These are phyloP conservation scores for Trialeurodes vaporariorum DNA, from an alignment of 1,140 invertebrate species.

Conservation along the genomic window DNA sequence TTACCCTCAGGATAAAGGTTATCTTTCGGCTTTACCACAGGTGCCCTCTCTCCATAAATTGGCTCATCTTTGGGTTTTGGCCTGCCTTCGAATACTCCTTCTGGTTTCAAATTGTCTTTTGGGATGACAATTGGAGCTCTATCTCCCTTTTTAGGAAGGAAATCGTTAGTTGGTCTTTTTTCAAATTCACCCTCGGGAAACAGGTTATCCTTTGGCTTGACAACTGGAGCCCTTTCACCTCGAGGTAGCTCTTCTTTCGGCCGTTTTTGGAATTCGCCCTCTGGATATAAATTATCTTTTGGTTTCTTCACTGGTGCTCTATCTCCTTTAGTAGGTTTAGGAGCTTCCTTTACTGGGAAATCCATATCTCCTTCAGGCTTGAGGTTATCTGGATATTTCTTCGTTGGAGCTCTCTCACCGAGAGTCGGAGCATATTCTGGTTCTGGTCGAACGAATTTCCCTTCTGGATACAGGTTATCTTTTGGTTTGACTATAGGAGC, in stretches of 20 bases:
- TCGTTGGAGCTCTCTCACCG: constrained; percentile 38
- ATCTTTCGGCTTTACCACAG: constrained; percentile 35
- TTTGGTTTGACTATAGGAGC: constrained; percentile 43
- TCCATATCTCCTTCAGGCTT: constrained; percentile 35
- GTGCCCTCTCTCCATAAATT: constrained; percentile 21
- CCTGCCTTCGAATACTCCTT: constrained; percentile 45
- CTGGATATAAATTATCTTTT: constrained; percentile 31
- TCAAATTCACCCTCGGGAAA: constrained; percentile 40
- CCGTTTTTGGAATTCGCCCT: constrained; percentile 37
- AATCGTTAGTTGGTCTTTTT: constrained; percentile 31
- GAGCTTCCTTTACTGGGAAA: constrained; percentile 27
- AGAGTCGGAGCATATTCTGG: constrained; percentile 26
- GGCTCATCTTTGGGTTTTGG: constrained; percentile 31
- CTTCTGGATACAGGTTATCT: constrained; percentile 43
- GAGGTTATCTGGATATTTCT: constrained; percentile 28
- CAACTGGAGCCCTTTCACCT: constrained; percentile 30
- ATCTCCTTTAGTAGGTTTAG: constrained; percentile 24
- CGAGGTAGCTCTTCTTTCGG: constrained; percentile 22
- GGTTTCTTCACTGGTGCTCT: constrained; percentile 32
- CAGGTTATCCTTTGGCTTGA: constrained; percentile 33
- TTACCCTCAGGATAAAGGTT: constrained; percentile 45
- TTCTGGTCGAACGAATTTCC: constrained; percentile 32
- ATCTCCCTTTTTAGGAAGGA: constrained; percentile 37
- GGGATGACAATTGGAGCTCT: constrained; percentile 43
- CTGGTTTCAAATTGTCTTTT: constrained; percentile 51